Base-by-base conservation (phyloP, 1,140 invertebrate genomes). In the Tenebrio molitor region DNA sequence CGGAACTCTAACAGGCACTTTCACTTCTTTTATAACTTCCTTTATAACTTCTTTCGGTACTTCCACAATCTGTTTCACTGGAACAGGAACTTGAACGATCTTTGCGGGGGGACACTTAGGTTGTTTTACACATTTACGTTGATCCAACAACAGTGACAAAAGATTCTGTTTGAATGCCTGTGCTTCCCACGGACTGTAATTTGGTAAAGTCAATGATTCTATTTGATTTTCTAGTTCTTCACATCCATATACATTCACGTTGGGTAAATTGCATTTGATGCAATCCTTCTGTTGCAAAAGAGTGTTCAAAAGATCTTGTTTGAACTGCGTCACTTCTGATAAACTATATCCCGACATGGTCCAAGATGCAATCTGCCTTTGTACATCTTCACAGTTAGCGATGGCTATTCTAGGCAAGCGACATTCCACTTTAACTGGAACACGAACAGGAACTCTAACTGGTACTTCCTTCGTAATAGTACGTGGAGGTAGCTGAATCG, bases 21-120 rank as follows among this genome's bases (percentile, higher is more conserved):
- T 39, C 4, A 39, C 36, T 12, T 39, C 36, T 12, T 39, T 39
- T 17, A 36, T 12, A 1, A 66, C 16, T 29, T 44, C 42, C 36
- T 44, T 41, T 42, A 8, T 4, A 3, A 29, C 25, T 29, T 29
- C 8, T 29, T 3, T 29, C 25, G 64, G 64, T 14, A 66, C 64
- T 12, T 33, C 17, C 4, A 66, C 21, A n/a, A 66, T 42, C 16
- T 44, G 1, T 17, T 58, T 25, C n/a, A 66, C 42, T 3, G 64
- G 64, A 10, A 66, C 50, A 14, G 50, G 50, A 12, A 58, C 50
- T 29, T 58, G 16, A 29, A 25, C 23, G 16, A 19, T n/a, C 23
- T 50, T 50, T 5, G 19, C 7, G n/a, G n/a, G n/a, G n/a, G 15
- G 7, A 50, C 44, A 17, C 16, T 19, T n/a, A 1, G 44, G 17